These are phyloP conservation scores for Nephrotoma guestfalica DNA, from an alignment of 2,888 invertebrate species.

Conservation along the genomic window DNA sequence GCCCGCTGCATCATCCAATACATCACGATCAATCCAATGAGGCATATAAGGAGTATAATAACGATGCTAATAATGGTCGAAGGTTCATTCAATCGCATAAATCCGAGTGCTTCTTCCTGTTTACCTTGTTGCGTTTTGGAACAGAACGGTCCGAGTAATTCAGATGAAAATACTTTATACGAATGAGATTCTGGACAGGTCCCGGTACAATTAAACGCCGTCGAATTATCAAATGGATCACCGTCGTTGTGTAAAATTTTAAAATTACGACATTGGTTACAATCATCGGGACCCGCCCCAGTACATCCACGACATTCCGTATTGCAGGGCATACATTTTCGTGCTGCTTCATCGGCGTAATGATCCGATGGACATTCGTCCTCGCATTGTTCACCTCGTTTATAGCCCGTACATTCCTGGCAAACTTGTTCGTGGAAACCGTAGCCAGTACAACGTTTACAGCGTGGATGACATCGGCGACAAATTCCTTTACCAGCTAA, in stretches of 20 bases:
- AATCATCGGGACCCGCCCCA: constrained; percentile 62
- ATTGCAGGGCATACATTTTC: constrained; percentile 62
- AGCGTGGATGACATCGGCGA: constrained; percentile 77
- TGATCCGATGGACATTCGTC: constrained; percentile 77
- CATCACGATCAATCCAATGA: constrained; percentile 27
- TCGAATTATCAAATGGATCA: constrained; percentile 42
- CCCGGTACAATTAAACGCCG: constrained; percentile 70
- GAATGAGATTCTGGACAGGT: constrained; percentile 66
- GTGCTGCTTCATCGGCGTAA: constrained; percentile 58
- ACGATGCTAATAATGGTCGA: constrained; percentile 16
- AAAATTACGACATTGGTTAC: constrained; percentile 60
- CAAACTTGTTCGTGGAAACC: constrained; percentile 80
- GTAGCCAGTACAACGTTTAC: constrained; percentile 75
- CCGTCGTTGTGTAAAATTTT: constrained; percentile 48
- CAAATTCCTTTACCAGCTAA: constrained; percentile 78
- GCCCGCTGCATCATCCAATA: constrained; percentile 53
- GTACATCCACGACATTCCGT: constrained; percentile 72
- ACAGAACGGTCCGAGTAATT: constrained; percentile 62
- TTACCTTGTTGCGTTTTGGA: constrained; percentile 29
- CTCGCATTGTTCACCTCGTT: constrained; percentile 78
- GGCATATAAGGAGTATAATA: constrained; percentile 18
- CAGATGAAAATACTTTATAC: constrained; percentile 62
- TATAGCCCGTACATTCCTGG: constrained; percentile 72
- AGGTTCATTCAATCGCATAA: neutral
- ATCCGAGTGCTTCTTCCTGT: constrained; percentile 11